Evolutionary conservation across 2,888 invertebrate species (phyloP).

Genomic region (Andrena praecox): DNA sequence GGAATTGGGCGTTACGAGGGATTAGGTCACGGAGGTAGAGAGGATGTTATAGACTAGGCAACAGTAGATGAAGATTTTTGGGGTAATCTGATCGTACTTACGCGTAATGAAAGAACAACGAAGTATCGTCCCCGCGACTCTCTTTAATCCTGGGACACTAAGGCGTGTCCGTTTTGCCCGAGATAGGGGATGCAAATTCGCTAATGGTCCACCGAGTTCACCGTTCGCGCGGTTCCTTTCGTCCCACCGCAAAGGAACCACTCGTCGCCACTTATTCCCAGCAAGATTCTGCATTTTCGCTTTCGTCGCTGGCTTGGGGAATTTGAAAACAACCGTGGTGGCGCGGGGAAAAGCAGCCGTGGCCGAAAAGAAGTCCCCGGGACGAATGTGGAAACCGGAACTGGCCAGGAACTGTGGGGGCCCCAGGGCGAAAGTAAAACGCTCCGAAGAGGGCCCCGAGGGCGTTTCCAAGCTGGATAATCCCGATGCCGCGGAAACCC

Average conservation of each 20-base stretch:
- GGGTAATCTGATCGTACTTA: too few relatives aligned
- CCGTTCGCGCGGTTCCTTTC: neutral
- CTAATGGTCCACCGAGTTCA: too few relatives aligned
- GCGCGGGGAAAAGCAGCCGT: neutral
- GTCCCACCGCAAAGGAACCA: neutral
- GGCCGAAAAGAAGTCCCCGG: neutral
- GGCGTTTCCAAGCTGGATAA: slow-evolving; percentile 61
- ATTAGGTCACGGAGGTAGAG: too few relatives aligned
- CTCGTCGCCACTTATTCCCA: slow-evolving; percentile 9
- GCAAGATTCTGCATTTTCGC: slow-evolving; percentile 4
- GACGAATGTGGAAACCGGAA: slow-evolving; percentile 52
- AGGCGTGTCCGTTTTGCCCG: too few relatives aligned
- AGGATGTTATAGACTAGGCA: too few relatives aligned
- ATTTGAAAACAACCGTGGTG: too few relatives aligned
- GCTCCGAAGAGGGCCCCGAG: slow-evolving; percentile 29
- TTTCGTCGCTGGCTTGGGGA: neutral
- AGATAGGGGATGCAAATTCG: neutral
- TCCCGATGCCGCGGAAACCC: slow-evolving; percentile 61
- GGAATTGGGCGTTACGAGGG: too few relatives aligned
- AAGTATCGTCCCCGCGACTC: too few relatives aligned
- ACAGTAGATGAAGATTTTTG: too few relatives aligned
- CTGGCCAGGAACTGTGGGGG: slow-evolving; percentile 1
- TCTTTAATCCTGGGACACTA: too few relatives aligned
- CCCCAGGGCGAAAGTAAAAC: slow-evolving; percentile 48
- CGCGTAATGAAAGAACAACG: too few relatives aligned